Base-by-base conservation (phyloP, 37 sponge, comb jelly and placozoan genomes). In the Chondrilla cf. caribensis region DNA sequence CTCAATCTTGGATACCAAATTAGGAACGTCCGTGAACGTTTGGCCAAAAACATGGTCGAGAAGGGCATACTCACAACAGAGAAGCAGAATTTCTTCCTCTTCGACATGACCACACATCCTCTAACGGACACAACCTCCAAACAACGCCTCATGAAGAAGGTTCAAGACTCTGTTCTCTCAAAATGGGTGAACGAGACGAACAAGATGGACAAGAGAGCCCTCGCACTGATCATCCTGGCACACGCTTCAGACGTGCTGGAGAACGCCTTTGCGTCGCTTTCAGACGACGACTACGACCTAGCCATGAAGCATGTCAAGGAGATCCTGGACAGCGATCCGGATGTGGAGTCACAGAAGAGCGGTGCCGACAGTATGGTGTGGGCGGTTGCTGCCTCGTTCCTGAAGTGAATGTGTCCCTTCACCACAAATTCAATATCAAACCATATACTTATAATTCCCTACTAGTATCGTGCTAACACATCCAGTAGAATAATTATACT, bases 81-180 rank as follows among this genome's bases (percentile, higher is more conserved):
- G 83, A 98, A 98, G 57, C 99, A 98, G 84, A 98, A 91, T 86
- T 98, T 98, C 84, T 90, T 95, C 17, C 85, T 98, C 8, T 98
- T 98, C 79, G 99, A 98, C 89, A 98, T 98, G 99, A 98, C 99
- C 26, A 98, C 99, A 28, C 99, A 98, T 60, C 99, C 99, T 0
- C 90, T 98, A 38, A 87, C 94, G 0, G 93, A 98, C 90, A 84
- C 88, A 58, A 75, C 91, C 9, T 80, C 90, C 62, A 98, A 98
- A 78, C 94, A 95, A 83, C 70, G 84, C 39, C 86, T 98, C 24
- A 79, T 98, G 31, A 98, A 95, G 84, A 93, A 89, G 70, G 86
- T 98, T 6, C 99, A 98, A 59, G 99, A 98, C 0, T 70, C 99
- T 54, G 90, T 98, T 4, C 92, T 98, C 58, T 54, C 93, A 0